Evolutionary conservation across 1,140 invertebrate species (phyloP).

Genomic region (Apis mellifera): DNA sequence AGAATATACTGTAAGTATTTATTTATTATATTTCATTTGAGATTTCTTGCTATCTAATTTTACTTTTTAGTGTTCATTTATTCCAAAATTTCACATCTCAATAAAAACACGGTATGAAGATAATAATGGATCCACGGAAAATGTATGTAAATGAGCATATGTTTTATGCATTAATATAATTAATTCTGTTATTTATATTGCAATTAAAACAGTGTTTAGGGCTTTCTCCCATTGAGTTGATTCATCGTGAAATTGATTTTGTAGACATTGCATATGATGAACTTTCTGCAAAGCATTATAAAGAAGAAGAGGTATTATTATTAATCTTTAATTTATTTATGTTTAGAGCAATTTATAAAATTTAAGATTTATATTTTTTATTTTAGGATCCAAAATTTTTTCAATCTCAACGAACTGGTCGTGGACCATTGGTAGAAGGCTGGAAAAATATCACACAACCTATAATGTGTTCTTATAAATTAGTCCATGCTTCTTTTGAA

Average conservation of each 20-base stretch:
- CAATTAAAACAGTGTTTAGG: slow-evolving; percentile 85
- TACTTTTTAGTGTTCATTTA: slow-evolving; percentile 92
- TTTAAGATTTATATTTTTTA: slow-evolving; percentile 15
- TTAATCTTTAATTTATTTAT: background rate
- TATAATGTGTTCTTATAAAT: slow-evolving; percentile 97
- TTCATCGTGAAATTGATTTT: slow-evolving; percentile 88
- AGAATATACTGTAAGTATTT: slow-evolving; percentile 85
- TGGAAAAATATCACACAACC: slow-evolving; percentile 89
- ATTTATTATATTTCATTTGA: background rate
- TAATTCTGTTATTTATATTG: background rate
- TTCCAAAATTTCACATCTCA: slow-evolving; percentile 93
- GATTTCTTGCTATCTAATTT: slow-evolving; percentile 50
- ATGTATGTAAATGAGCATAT: slow-evolving; percentile 85
- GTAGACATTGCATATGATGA: slow-evolving; percentile 95
- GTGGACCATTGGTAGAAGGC: slow-evolving; percentile 90
- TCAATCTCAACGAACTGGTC: slow-evolving; percentile 90
- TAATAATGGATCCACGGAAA: slow-evolving; percentile 93
- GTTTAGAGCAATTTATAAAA: no score
- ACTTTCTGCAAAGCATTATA: slow-evolving; percentile 92
- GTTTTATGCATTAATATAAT: background rate
- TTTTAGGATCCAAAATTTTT: slow-evolving; percentile 88
- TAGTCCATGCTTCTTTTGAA: slow-evolving; percentile 93
- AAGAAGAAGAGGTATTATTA: slow-evolving; percentile 88
- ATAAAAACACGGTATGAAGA: slow-evolving; percentile 96
- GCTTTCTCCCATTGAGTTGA: slow-evolving; percentile 88